phyloP scores from a whole-genome alignment of 2,888 invertebrate genomes.

The Xylota sylvarum region DNA sequence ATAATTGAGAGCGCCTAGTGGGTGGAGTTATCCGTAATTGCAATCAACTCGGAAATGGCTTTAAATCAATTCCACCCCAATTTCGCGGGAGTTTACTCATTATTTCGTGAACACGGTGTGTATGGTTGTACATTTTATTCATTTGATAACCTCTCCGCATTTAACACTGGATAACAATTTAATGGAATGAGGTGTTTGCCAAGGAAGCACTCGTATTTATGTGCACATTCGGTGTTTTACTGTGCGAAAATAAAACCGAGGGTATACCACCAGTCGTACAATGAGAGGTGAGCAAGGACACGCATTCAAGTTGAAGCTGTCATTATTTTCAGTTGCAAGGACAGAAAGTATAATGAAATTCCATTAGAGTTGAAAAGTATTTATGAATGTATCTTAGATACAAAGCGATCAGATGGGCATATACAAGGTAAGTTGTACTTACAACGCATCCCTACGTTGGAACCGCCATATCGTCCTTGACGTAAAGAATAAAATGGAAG shows the following conservation, averaged over 20 bases:
- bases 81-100: conserved; percentile 15
- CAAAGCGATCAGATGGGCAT: too few species aligned
- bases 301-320: too few species aligned
- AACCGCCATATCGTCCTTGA: too few species aligned
- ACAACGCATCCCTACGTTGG: too few species aligned
- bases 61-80: conserved; percentile 55
- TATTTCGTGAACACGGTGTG: conserved; percentile 12
- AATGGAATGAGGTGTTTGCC: conserved; percentile 1
- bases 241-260: conserved; percentile 6
- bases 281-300: too few species aligned
- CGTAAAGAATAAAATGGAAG: too few species aligned
- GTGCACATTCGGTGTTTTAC: not conserved
- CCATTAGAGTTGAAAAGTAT: too few species aligned
- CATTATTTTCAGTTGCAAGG: too few species aligned
- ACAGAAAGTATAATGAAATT: too few species aligned
- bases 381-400: too few species aligned
- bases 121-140: not conserved
- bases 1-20: conserved; percentile 36
- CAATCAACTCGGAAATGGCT: conserved; percentile 60
- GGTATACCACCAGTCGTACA: not conserved
- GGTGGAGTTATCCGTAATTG: conserved; percentile 64
- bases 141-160: not conserved
- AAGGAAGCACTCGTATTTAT: not conserved
- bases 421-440: too few species aligned
- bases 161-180: not conserved